These are phyloP conservation scores for Corella eumyota DNA, from an alignment of 23 tunicate species.

Conservation along the genomic window DNA sequence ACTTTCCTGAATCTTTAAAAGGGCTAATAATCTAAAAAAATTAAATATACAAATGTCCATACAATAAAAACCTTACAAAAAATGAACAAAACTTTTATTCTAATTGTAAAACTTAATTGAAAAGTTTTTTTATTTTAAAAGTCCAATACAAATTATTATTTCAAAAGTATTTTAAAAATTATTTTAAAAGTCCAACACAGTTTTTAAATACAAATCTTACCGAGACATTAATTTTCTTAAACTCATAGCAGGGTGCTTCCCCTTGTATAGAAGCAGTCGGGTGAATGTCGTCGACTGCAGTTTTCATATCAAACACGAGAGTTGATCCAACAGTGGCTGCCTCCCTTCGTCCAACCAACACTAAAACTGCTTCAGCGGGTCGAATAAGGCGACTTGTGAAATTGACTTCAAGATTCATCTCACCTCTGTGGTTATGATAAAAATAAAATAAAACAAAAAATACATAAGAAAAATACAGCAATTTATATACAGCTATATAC, in stretches of 20 bases:
- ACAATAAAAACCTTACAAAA: no score
- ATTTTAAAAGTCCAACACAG: neutral
- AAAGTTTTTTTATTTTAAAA: no score
- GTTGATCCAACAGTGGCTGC: conserved; percentile 56
- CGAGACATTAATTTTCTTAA: conserved; percentile 34
- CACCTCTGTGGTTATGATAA: conserved; percentile 29
- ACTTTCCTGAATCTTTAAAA: conserved; percentile 41
- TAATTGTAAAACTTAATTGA: no score
- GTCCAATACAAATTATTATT: no score
- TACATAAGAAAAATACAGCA: no score
- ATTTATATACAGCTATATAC: no score
- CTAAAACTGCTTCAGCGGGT: conserved; percentile 77
- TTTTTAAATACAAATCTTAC: conserved; percentile 8
- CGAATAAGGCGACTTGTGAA: conserved; percentile 75
- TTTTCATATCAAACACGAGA: conserved; percentile 54
- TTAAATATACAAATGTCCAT: neutral
- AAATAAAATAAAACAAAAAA: neutral
- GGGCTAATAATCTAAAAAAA: conserved; percentile 47
- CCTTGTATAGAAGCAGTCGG: conserved; percentile 30
- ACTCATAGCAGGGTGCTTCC: conserved; percentile 69
- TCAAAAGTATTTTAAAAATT: neutral
- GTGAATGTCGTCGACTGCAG: conserved; percentile 50
- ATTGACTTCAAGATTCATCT: conserved; percentile 43
- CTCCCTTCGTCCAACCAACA: conserved; percentile 45
- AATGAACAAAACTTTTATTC: no score